These are phyloP conservation scores for Zootermopsis nevadensis DNA, from an alignment of 2,888 invertebrate species.

Conservation along the genomic window DNA sequence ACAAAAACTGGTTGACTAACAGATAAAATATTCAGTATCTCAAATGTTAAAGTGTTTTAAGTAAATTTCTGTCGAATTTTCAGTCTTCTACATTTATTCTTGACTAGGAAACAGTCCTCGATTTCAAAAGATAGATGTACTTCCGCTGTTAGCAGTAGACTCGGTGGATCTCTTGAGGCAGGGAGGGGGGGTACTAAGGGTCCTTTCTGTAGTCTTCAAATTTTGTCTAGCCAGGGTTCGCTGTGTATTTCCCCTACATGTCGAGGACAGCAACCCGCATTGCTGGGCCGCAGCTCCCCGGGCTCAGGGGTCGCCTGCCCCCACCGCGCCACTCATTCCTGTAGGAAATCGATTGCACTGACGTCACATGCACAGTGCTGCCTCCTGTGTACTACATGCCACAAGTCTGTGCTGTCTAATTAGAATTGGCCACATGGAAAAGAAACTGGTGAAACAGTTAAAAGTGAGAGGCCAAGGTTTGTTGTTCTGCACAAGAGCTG, in stretches of 20 bases:
- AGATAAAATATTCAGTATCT: too few species aligned
- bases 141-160: background rate
- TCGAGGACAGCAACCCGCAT: constrained; percentile 34
- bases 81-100: too few species aligned
- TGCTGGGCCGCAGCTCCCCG: constrained; percentile 30
- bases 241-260: background rate
- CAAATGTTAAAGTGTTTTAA: too few species aligned
- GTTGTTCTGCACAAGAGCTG: too few species aligned
- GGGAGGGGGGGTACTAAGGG: background rate
- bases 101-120: background rate
- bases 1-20: too few species aligned
- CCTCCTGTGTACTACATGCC: constrained; percentile 20
- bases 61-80: too few species aligned
- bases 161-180: background rate
- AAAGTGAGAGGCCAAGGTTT: too few species aligned
- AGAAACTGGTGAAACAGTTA: background rate
- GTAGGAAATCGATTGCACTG: constrained; percentile 31
- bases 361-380: constrained; percentile 28
- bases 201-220: constrained; percentile 8
- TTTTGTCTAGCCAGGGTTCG: background rate
- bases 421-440: constrained; percentile 23
- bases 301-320: constrained; percentile 41
- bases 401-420: constrained; percentile 32
- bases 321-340: constrained; percentile 12
- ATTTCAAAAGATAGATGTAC: background rate